Evolutionary conservation across 2,113 vertebrate genomes (phyloP).

Genomic region (Spheniscus mendiculus): DNA sequence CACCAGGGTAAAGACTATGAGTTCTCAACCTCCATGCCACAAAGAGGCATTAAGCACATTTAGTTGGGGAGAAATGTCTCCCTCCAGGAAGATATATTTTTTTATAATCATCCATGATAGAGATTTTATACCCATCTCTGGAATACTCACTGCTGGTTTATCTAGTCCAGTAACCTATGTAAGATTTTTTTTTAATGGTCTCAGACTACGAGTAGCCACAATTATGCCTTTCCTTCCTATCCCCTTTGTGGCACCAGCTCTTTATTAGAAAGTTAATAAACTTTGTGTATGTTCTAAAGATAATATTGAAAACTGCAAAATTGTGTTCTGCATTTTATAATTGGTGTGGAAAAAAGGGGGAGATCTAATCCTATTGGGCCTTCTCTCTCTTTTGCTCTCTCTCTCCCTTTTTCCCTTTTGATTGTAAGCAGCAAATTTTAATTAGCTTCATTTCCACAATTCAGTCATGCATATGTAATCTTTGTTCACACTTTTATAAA

Average conservation of each 20-base stretch:
- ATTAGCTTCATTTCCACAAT: conserved; percentile 71
- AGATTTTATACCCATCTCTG: conserved; percentile 1
- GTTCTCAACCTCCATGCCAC: background rate
- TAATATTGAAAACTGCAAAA: conserved; percentile 56
- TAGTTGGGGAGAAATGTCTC: background rate
- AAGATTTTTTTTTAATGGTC: background rate
- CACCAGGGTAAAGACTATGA: background rate
- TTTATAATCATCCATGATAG: background rate
- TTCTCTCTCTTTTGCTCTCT: conserved; percentile 40
- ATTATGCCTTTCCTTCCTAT: background rate
- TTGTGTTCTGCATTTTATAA: conserved; percentile 62
- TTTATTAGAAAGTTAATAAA: conserved; percentile 67
- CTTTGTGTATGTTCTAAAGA: conserved; percentile 56
- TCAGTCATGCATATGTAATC: conserved; percentile 74
- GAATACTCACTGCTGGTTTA: background rate
- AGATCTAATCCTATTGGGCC: conserved; percentile 59
- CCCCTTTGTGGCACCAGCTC: conserved; percentile 10
- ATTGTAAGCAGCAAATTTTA: conserved; percentile 67
- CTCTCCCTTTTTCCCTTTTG: conserved; percentile 49
- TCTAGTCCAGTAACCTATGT: background rate
- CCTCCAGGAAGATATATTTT: background rate
- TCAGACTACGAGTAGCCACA: background rate
- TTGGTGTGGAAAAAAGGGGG: conserved; percentile 56
- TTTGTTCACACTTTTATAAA: conserved; percentile 75
- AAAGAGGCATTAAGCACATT: background rate